Evolutionary conservation across 2,888 invertebrate species (phyloP), one percentile per base, ranked within the genome.

Genomic region (Physocephala rufipes): DNA sequence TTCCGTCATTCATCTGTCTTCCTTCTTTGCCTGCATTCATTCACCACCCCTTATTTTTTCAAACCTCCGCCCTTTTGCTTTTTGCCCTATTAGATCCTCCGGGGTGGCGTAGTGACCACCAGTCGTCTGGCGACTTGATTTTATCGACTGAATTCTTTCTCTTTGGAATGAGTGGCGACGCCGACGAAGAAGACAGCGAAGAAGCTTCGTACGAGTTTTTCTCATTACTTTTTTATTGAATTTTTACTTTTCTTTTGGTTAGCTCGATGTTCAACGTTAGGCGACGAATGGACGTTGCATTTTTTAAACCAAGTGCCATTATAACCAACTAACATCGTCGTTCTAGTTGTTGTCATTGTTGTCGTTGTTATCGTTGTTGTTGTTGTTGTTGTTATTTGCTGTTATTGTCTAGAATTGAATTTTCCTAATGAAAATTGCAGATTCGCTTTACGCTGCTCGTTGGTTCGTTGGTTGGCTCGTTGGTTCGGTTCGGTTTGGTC

Each of bases 351-450:
- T n/a, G 64, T 16, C 26, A 28, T 51, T 69, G 43, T 62, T 28
- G 53, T 28, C 53, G 36, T 55, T 36, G 55, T 55, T 47, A 1
- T 65, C 28, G 47, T 26, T 28, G 64, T 51, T 28, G 51, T 55
- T 70, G 1, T 49, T 45, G 49, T 47, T 49, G 51, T 26, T 26
- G 47, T 30, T 36, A 9, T 36, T 59, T 30, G 30, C 26, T 68
- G 12, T 49, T 59, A 30, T 59, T 43, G 43, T 30, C 36, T 26
- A 16, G 24, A 67, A 67, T 67, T 67, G 26, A 67, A 58, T 67
- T 67, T 67, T 59, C 47, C n/a, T 58, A 67, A 58, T 67, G 67
- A 28, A 67, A 67, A 67, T 67, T 26, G 67, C 58, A 59, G 67
- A 67, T 67, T 67, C 58, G 67, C 58, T 67, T 58, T 67, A 67